phyloP scores from a whole-genome alignment of 1,140 invertebrate species.

The Limonius californicus region DNA sequence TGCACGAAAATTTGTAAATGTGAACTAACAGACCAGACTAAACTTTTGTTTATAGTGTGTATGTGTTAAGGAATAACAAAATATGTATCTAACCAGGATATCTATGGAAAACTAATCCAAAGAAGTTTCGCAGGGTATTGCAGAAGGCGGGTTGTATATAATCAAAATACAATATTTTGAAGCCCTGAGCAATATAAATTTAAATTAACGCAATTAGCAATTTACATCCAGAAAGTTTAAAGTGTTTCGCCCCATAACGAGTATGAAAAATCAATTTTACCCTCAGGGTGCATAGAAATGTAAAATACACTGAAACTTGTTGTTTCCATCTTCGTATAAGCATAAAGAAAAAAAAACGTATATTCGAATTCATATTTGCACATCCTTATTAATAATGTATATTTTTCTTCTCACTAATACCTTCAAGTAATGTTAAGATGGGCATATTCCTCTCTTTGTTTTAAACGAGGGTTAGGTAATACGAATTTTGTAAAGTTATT shows the following conservation, averaged over 20 bases:
- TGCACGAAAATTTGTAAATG: conserved; percentile 8
- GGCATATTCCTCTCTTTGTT: neutral
- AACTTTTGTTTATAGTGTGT: neutral
- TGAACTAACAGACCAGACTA: neutral
- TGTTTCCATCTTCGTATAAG: neutral
- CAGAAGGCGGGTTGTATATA: conserved; percentile 1
- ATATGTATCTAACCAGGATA: neutral
- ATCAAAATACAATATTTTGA: conserved; percentile 5
- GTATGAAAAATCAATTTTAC: neutral
- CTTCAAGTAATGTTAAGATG: neutral
- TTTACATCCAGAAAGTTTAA: neutral
- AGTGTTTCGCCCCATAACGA: neutral
- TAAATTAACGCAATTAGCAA: neutral
- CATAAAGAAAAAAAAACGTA: neutral
- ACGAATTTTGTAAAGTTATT: conserved; percentile 3
- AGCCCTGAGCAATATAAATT: neutral
- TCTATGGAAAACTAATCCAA: neutral
- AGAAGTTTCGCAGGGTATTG: conserved; percentile 1
- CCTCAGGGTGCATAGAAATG: neutral
- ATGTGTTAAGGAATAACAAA: conserved; percentile 5
- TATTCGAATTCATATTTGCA: conserved; percentile 10
- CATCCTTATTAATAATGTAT: conserved; percentile 5
- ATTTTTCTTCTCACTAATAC: conserved; percentile 9
- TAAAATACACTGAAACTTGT: neutral
- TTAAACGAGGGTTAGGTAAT: conserved; percentile 9